Conservation (phyloP, 2,113 vertebrate genomes). For the Promerops cafer region DNA sequence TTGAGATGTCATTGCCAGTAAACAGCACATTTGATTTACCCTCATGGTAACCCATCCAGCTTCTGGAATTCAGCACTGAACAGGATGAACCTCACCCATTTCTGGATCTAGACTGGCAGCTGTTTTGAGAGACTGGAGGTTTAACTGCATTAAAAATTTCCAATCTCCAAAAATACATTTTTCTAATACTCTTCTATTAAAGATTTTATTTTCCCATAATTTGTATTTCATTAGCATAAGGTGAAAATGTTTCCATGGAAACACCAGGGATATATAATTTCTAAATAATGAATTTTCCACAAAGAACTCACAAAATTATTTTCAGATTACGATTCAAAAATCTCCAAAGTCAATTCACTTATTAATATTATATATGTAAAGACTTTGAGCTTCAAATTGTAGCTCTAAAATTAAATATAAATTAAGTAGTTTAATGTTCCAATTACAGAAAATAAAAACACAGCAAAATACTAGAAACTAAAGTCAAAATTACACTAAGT, state of each 20-base stretch:
- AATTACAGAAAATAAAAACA: background rate
- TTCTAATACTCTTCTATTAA: background rate
- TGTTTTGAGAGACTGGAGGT: background rate
- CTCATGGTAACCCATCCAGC: background rate
- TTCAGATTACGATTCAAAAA: background rate
- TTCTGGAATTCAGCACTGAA: background rate
- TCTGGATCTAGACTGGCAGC: background rate
- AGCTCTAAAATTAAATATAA: background rate
- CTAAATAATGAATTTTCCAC: conserved; percentile 66
- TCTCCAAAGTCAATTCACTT: background rate
- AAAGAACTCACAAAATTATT: background rate
- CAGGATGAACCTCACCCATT: background rate
- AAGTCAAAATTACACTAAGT: background rate
- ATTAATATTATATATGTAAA: background rate
- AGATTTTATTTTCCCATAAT: conserved; percentile 1
- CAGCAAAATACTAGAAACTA: background rate
- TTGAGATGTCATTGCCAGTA: background rate
- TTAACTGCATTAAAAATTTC: background rate
- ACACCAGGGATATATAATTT: conserved; percentile 69
- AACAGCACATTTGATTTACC: background rate
- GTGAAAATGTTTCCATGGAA: conserved; percentile 73
- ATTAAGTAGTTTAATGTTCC: background rate
- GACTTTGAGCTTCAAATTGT: background rate
- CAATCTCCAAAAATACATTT: background rate
- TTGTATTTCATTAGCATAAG: conserved; percentile 66